These are phyloP conservation scores for Boulengeromyrus knoepffleri DNA, from an alignment of 2,113 vertebrate genomes.

Conservation along the genomic window DNA sequence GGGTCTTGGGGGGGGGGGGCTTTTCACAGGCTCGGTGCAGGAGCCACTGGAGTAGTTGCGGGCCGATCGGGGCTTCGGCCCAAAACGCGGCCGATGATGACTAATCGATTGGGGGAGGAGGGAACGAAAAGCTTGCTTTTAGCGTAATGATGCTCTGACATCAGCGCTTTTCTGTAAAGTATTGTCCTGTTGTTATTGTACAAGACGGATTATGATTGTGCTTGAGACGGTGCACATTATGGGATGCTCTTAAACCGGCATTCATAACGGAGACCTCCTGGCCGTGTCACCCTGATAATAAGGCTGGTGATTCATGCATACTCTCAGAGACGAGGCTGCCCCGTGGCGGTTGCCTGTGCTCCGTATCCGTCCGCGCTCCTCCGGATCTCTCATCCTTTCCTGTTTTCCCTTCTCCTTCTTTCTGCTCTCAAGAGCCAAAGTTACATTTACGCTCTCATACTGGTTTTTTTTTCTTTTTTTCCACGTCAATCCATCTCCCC, in stretches of 20 bases:
- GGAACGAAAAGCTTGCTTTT: conserved; percentile 55
- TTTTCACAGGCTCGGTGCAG: neutral
- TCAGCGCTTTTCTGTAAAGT: conserved; percentile 58
- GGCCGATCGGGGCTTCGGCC: conserved; percentile 41
- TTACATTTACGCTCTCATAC: conserved; percentile 83
- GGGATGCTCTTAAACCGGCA: conserved; percentile 60
- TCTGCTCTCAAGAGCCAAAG: conserved; percentile 56
- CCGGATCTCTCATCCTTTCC: conserved; percentile 31
- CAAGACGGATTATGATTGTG: conserved; percentile 70
- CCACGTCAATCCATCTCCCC: conserved; percentile 72
- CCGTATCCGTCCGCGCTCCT: conserved; percentile 59
- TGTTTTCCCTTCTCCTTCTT: conserved; percentile 50
- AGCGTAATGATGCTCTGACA: conserved; percentile 71
- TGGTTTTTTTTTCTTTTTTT: conserved; percentile 64
- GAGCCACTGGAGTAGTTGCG: neutral
- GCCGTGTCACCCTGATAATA: conserved; percentile 64
- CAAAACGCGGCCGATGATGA: conserved; percentile 62
- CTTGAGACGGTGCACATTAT: conserved; percentile 58
- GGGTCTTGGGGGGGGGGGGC: neutral
- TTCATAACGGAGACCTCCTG: conserved; percentile 55
- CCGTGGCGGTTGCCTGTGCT: conserved; percentile 45
- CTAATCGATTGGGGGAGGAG: conserved; percentile 44
- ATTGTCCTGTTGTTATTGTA: conserved; percentile 71
- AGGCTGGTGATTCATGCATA: conserved; percentile 66
- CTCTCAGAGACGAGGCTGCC: conserved; percentile 59